phyloP scores from a whole-genome alignment of 1,140 invertebrate genomes.

The honey bee (Apis mellifera) region Amel_HAv3.1 CM009941.2:11038501-11039000 shows the following conservation, averaged over 20 bases:
- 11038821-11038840: no score
- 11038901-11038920: no score
- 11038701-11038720: not conserved
- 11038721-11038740: not conserved
- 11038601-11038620: constrained; percentile 59
- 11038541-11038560: constrained; percentile 72
- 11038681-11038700: not conserved
- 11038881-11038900: no score
- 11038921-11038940: no score
- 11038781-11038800: not conserved
- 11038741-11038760: not conserved
- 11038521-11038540: constrained; percentile 71
- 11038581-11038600: constrained; percentile 48
- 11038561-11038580: constrained; percentile 66
- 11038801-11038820: no score
- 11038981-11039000: no score
- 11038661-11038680: not conserved
- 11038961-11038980: no score
- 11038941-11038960: no score
- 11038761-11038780: not conserved
- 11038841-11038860: no score
- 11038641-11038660: not conserved
- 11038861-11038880: no score
- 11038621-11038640: constrained; percentile 32
- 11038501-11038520: constrained; percentile 59